Conservation (phyloP, 23 tunicate genomes). For the Styela plicata region DNA sequence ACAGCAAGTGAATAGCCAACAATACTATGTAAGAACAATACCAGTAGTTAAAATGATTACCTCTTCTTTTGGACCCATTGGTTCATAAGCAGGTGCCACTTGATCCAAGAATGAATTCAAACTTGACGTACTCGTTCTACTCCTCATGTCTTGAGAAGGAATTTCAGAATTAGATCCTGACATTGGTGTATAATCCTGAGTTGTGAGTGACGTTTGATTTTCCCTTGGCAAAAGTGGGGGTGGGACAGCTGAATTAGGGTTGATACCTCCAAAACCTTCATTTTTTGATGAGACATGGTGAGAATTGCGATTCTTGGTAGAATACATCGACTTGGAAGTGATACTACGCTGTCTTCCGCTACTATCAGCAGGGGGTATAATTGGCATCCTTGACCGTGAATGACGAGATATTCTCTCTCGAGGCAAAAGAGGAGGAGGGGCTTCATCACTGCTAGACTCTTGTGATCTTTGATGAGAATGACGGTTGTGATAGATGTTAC, state of each 20-base stretch:
- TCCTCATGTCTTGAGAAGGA: not conserved
- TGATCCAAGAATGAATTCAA: conserved; percentile 17
- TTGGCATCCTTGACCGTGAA: not conserved
- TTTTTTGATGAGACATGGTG: not conserved
- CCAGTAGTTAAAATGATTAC: no score
- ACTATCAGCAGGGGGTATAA: not conserved
- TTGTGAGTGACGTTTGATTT: not conserved
- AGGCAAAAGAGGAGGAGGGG: conserved; percentile 16
- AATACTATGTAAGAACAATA: no score
- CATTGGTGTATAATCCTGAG: conserved; percentile 32
- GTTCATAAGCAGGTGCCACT: not conserved
- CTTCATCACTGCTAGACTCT: not conserved
- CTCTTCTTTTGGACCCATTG: conserved; percentile 18
- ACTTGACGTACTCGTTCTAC: conserved; percentile 8
- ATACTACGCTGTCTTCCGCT: conserved; percentile 1
- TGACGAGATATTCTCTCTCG: conserved; percentile 4
- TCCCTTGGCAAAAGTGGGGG: conserved; percentile 28
- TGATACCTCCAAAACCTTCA: not conserved
- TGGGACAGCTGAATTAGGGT: conserved; percentile 19
- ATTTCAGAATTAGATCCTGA: conserved; percentile 1
- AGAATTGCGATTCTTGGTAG: not conserved
- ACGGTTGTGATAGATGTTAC: not conserved
- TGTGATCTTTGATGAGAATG: not conserved
- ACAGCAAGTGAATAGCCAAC: no score
- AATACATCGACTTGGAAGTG: conserved; percentile 12